Base-by-base conservation (phyloP, 2,113 vertebrate species). In the Nesoenas mayeri region DNA sequence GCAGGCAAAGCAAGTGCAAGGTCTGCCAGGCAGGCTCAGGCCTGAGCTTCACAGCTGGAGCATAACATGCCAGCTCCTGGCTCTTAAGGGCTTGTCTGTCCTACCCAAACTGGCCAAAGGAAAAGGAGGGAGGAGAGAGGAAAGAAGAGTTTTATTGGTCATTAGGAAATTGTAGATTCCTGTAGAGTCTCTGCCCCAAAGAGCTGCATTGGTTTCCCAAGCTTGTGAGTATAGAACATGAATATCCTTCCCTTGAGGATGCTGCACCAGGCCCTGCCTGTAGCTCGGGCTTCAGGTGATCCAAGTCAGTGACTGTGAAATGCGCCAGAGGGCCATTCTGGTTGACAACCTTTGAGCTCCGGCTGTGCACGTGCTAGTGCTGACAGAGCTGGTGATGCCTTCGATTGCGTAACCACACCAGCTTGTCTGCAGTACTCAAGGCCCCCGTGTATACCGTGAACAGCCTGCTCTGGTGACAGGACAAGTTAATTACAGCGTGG, bases 151-250 rank as follows among this genome's bases (percentile, higher is more conserved):
- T 85, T 60, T n/a, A 29, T 60, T 67, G 28, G 12, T 40, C 26
- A 7, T 11, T 26, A 56, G 57, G 47, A 56, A 51, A 51, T 4
- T 10, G 15, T 20, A 32, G 58, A 24, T 36, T n/a, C 22, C 38
- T 22, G 1, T 16, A 50, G 8, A n/a, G 42, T 32, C 38, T 51
- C 31, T 79, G 71, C 53, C 79, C 79, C 57, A 16, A 26, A 53
- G 60, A 74, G 6, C 24, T 32, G 32, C 2, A 4, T 26, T 65
- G 24, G 7, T 57, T 79, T 64, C 48, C 66, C 44, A 57, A 53
- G 58, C 29, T 25, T 0, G 0, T 8, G 38, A 54, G 8, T 1
- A 3, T 7, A 60, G 64, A 44, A 42, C 36, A 6, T 0, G 8
- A n/a, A 8, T 3, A 14, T 32, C 11, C 16, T 21, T 31, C 2